Percentiles rank a stretch among this genome's conserved stretches.
phyloP scores from a whole-genome alignment of 2,797 vertebrate species.

The Rhinatrema bivittatum region DNA sequence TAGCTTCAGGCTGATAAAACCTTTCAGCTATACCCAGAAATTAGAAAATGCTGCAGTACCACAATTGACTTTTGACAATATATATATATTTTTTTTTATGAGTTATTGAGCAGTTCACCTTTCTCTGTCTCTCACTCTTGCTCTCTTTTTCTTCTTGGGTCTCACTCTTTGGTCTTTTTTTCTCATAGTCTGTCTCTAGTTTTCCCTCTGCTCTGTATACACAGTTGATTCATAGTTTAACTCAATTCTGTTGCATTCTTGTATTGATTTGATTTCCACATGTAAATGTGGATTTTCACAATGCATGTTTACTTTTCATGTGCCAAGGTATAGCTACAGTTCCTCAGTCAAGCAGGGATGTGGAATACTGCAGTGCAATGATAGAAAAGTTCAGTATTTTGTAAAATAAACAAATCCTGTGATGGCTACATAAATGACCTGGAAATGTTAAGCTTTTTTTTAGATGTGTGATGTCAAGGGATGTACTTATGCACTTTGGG shows the following conservation, averaged over 20 bases:
- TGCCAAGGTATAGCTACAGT: slow-evolving; percentile 1
- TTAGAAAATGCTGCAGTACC: slow-evolving; percentile 7
- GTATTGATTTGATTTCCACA: neutral
- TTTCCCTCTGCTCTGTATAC: neutral
- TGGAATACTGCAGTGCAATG: no score
- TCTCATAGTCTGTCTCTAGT: no score
- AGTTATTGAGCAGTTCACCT: neutral
- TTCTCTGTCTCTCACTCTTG: neutral
- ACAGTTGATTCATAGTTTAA: no score
- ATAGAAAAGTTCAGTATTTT: no score
- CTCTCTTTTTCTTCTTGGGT: neutral
- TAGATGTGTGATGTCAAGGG: no score
- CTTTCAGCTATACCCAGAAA: slow-evolving; percentile 3
- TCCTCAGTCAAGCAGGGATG: no score
- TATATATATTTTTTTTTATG: no score
- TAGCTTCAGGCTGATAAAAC: slow-evolving; percentile 4
- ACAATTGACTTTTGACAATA: neutral
- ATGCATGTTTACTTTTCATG: no score
- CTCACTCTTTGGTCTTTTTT: neutral
- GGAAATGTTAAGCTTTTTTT: no score
- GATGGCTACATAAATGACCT: no score
- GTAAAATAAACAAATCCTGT: no score
- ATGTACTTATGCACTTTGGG: no score
- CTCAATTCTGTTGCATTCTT: neutral
- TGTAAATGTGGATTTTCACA: neutral